A percentile compares a stretch with the other conserved stretches of the same genome.
These are phyloP conservation scores for Camelus bactrianus DNA, from an alignment of 2,113 vertebrate species.

Conservation along the genomic window DNA sequence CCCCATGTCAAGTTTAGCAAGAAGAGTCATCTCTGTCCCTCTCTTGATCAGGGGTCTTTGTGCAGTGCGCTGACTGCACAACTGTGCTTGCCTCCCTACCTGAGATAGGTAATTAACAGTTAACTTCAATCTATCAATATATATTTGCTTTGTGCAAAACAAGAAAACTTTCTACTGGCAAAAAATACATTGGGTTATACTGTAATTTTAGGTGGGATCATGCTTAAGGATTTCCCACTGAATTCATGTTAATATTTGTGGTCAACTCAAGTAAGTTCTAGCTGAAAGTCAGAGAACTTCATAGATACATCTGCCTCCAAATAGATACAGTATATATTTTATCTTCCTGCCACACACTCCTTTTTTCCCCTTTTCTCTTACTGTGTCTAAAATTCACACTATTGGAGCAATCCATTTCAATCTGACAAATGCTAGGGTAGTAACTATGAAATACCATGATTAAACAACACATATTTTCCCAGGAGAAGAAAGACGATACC, in stretches of 20 bases:
- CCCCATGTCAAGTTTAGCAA: not conserved
- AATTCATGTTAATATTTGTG: conserved; percentile 17
- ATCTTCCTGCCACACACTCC: not conserved
- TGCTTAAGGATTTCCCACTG: not conserved
- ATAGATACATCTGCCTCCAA: not conserved
- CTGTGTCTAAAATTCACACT: not conserved
- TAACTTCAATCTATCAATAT: not conserved
- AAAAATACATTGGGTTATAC: not conserved
- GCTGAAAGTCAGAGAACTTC: not conserved
- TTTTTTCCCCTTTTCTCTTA: not conserved
- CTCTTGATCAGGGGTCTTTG: not conserved
- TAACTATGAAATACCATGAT: not conserved
- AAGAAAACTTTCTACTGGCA: not conserved
- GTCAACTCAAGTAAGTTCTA: not conserved
- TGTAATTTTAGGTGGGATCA: not conserved
- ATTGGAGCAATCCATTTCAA: not conserved
- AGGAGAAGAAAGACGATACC: not conserved
- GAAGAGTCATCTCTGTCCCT: not conserved
- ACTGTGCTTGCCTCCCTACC: not conserved
- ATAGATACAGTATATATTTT: not conserved
- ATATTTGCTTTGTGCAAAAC: conserved; percentile 10
- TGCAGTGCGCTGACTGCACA: not conserved
- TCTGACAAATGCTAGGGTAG: conserved; percentile 27
- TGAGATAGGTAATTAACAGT: not conserved
- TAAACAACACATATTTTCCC: not conserved